Base-by-base conservation (phyloP, 2,797 vertebrate genomes). In the Buceros bicornis region DNA sequence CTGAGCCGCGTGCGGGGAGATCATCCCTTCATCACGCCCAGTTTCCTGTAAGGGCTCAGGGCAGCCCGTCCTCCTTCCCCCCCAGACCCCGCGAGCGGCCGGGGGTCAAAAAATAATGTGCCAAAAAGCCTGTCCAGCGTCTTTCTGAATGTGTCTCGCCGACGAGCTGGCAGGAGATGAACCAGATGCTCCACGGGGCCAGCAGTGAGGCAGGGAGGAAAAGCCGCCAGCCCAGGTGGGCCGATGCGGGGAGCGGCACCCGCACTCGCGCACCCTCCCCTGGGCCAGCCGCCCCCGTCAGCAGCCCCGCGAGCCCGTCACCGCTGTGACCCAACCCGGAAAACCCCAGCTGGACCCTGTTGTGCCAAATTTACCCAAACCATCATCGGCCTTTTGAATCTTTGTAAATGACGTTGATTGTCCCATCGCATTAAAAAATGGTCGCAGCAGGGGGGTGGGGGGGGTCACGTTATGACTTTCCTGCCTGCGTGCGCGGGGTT, bases 1-100 rank as follows among this genome's bases (percentile, higher is more conserved):
- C 98, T 98, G 98, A 99, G 99, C 98, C 96, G 99, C 1, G 99
- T 99, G 73, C 98, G 98, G 92, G 98, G 99, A 31, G 98, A 98
- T 83, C 98, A 99, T 25, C 98, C 98, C 96, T 99, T 99, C 3
- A 95, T 99, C 50, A 93, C 98, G 2, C 98, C 99, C 92, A 98
- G 74, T 96, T 99, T 98, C 96, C 98, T 99, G 97, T 99, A 98
- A 98, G 82, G 92, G 19, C 8, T 37, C 8, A 6, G 47, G 60
- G 56, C 10, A 28, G 48, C 65, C 16, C 12, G 25, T 56, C 76
- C 65, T 81, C 71, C 91, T 83, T 76, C 51, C 33, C 50, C 82
- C 54, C n/a, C 81, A 86, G 86, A 76, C 62, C 58, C 48, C 19
- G 48, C 47, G 28, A 74, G 7, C 8, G 33, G 73, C 87, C 0